Conservation (phyloP, 2,888 invertebrate genomes). For the Harpagoxenus sublaevis region DNA sequence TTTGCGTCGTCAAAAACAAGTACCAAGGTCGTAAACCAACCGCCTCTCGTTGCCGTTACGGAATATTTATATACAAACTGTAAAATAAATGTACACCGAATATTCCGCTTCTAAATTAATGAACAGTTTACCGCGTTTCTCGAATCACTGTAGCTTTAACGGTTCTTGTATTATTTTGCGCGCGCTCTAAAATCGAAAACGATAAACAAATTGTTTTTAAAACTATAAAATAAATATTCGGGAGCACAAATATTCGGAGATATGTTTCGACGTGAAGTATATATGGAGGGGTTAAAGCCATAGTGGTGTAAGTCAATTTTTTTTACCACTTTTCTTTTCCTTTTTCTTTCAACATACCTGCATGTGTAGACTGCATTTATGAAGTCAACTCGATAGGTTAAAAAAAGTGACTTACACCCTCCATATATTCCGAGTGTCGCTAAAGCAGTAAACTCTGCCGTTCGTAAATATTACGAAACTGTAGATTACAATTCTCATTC, state of each 20-base stretch:
- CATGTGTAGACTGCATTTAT: no score
- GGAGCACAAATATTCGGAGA: not conserved
- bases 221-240: not conserved
- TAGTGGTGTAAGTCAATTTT: no score
- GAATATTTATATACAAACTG: not conserved
- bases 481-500: conserved; percentile 17
- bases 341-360: no score
- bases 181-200: not conserved
- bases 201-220: not conserved
- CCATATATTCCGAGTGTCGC: not conserved
- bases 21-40: not conserved
- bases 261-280: not conserved
- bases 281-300: not conserved
- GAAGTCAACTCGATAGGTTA: no score
- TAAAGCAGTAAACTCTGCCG: not conserved
- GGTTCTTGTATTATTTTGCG: not conserved
- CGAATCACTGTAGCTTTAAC: not conserved
- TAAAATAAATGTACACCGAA: not conserved
- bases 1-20: not conserved
- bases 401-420: no score
- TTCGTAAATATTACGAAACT: not conserved
- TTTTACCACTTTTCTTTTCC: no score
- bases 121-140: not conserved
- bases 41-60: not conserved
- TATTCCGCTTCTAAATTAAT: not conserved